Evolutionary conservation across 2,797 vertebrate genomes (phyloP), one percentile per base, ranked within the genome.

Genomic region (Iguana delicatissima): DNA sequence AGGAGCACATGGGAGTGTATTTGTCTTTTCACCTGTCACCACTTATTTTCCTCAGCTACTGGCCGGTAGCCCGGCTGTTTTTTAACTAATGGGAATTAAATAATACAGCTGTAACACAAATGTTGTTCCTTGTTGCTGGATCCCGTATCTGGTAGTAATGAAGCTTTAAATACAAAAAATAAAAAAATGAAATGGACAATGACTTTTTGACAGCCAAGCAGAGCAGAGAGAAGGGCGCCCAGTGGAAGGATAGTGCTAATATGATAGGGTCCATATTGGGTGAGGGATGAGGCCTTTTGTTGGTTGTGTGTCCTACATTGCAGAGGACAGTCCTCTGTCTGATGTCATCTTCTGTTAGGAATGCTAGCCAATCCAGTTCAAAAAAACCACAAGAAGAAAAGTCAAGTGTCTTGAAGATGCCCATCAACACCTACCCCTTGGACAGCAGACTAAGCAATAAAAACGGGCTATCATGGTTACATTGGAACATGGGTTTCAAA

Each of bases 11-110:
- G 52, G 87, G 94, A 95, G 84, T 93, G 89, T 94, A 93, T 97
- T 97, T 97, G 96, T 97, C 96, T 42, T 97, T 97, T 96, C 94
- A 96, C 97, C 96, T 97, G 97, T 97, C 97, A 95, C 94, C 94
- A 95, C 95, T 96, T 97, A 96, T 94, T 96, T 97, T 96, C 93
- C 93, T 76, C 91, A 95, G 92, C 95, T 96, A 95, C 97, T 94
- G 95, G 96, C 96, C 93, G 89, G 95, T 96, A 95, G 96, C 95
- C 93, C 89, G n/a, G 94, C 93, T 92, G 42, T 18, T 50, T 84
- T 59, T 35, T n/a, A 96, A 93, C 95, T 97, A 96, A 97, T 94
- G 94, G 93, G 94, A 96, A 97, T 97, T 96, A 96, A 97, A 97
- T 96, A 97, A 96, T 97, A 96, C 96, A 95, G 96, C 95, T 96